phyloP scores from a whole-genome alignment of 1,140 invertebrate species.

The Ditylenchus dipsaci region DNA sequence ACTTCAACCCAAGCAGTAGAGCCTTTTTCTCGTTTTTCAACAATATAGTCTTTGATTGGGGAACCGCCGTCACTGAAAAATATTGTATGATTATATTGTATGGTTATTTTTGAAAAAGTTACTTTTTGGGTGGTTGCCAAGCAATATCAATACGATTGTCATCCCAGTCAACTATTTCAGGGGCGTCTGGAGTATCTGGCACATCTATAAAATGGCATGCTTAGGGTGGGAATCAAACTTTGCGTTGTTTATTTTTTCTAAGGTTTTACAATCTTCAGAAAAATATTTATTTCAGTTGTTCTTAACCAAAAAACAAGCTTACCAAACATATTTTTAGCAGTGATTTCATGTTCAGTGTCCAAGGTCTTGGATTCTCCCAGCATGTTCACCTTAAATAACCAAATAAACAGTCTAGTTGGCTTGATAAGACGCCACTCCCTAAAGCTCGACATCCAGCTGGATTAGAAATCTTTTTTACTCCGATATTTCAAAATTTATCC shows the following conservation, averaged over 20 bases:
- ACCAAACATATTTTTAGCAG: conserved; percentile 93
- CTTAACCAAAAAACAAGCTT: not conserved
- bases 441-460: too few relatives aligned
- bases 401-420: too few relatives aligned
- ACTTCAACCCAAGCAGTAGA: conserved; percentile 48
- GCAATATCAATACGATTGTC: conserved; percentile 84
- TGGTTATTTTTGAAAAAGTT: too few relatives aligned
- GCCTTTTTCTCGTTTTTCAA: conserved; percentile 75
- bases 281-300: too few relatives aligned
- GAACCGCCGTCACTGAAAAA: conserved; percentile 72
- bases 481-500: too few relatives aligned
- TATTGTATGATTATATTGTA: too few relatives aligned
- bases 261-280: too few relatives aligned
- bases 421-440: too few relatives aligned
- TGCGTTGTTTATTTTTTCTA: too few relatives aligned
- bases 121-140: conserved; percentile 81
- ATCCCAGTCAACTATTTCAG: conserved; percentile 87
- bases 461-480: too few relatives aligned
- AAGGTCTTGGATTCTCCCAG: conserved; percentile 94
- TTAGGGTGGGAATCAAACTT: too few relatives aligned
- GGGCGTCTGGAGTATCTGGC: conserved; percentile 86
- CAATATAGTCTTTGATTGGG: conserved; percentile 81
- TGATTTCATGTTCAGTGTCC: conserved; percentile 80
- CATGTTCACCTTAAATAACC: conserved; percentile 70
- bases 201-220: conserved; percentile 61